Conservation (phyloP, 2,888 invertebrate species). For the Tetheella fluctuosa region DNA sequence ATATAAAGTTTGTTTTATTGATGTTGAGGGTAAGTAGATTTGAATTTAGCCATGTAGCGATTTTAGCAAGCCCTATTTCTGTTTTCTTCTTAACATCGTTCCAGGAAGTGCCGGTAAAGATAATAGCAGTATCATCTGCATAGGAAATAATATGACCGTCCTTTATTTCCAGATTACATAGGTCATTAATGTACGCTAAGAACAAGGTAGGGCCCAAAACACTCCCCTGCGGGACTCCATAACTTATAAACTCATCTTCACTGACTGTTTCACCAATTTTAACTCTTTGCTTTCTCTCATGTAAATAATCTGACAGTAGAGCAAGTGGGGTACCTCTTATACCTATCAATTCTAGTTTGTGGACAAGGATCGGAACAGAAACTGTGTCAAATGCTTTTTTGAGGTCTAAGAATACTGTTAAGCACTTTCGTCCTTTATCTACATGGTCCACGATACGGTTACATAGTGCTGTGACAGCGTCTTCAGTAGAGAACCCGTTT, state of each 20-base stretch:
- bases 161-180: constrained; percentile 11
- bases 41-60: constrained; percentile 11
- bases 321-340: background rate
- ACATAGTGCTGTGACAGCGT: background rate
- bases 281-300: background rate
- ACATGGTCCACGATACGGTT: background rate
- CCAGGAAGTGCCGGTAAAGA: constrained; percentile 14
- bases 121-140: constrained; percentile 18
- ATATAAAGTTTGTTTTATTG: constrained; percentile 20
- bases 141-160: constrained; percentile 11
- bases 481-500: background rate
- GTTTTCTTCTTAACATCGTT: background rate
- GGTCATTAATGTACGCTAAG: background rate
- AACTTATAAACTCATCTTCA: background rate
- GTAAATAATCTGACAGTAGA: background rate
- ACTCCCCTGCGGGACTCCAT: background rate
- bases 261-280: background rate
- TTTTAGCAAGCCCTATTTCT: constrained; percentile 5
- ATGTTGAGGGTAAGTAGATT: constrained; percentile 19
- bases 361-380: background rate
- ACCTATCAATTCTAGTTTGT: background rate
- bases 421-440: background rate
- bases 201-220: background rate
- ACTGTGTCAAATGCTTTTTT: background rate
- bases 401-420: background rate